phyloP scores from a whole-genome alignment of 2,113 vertebrate species.

The Strigops habroptila region DNA sequence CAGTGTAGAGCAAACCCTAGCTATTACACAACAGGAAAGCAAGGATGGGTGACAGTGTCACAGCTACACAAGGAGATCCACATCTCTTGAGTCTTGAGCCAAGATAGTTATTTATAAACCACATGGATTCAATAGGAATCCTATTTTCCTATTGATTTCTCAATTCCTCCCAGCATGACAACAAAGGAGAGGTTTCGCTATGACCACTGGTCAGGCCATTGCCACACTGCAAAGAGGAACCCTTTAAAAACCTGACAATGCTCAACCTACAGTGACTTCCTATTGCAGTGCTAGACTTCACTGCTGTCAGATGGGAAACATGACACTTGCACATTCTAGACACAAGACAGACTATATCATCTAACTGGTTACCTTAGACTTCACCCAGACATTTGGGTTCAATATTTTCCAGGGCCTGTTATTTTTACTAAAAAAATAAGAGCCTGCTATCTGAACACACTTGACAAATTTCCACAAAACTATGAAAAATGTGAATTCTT shows the following conservation, averaged over 20 bases:
- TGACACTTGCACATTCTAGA: background rate
- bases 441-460: background rate
- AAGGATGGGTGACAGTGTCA: background rate
- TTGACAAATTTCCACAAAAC: background rate
- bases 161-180: background rate
- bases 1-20: background rate
- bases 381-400: background rate
- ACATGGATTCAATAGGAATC: background rate
- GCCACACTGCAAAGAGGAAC: background rate
- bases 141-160: background rate
- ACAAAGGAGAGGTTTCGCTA: background rate
- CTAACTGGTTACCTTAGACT: background rate
- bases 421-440: background rate
- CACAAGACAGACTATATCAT: background rate
- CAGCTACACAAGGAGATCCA: background rate
- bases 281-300: background rate
- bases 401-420: background rate
- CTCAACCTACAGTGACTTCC: background rate
- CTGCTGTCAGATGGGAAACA: background rate
- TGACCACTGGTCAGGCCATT: background rate
- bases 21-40: background rate
- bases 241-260: background rate
- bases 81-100: background rate
- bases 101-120: background rate
- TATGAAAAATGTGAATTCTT: accelerated